These are phyloP conservation scores for Rhinoptilus africanus DNA, from an alignment of 2,113 vertebrate species.

Conservation along the genomic window DNA sequence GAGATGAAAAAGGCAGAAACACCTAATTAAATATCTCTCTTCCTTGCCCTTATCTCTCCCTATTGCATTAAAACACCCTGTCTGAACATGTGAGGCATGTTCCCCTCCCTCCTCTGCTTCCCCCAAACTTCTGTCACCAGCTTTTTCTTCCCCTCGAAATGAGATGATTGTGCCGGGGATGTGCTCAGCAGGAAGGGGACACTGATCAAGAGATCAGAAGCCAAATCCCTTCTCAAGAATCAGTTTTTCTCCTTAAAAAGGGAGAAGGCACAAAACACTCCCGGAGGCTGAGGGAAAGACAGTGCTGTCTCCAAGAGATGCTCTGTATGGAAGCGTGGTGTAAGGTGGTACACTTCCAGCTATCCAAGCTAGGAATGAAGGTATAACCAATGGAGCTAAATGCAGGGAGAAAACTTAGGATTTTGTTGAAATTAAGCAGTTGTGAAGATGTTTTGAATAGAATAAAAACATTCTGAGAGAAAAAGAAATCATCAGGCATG, in stretches of 20 bases:
- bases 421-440: background rate
- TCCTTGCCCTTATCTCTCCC: background rate
- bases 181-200: background rate
- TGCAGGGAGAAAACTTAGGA: background rate
- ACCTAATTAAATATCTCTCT: background rate
- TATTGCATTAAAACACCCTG: background rate
- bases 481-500: accelerated
- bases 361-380: background rate
- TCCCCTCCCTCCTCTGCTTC: background rate
- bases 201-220: too few relatives aligned
- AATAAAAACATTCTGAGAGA: background rate
- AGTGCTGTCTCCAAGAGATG: background rate
- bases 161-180: background rate
- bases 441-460: background rate
- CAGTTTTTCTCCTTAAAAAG: background rate
- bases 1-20: background rate
- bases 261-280: background rate
- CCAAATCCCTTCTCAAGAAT: background rate
- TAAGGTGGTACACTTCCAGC: background rate
- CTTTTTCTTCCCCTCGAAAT: background rate
- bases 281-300: background rate
- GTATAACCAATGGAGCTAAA: background rate
- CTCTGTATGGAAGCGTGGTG: background rate
- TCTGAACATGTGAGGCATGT: background rate
- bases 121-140: background rate